A percentile compares a stretch with the other conserved stretches of the same genome.
Conservation (phyloP, 2,797 vertebrate species). For the Eleutherodactylus coqui region DNA sequence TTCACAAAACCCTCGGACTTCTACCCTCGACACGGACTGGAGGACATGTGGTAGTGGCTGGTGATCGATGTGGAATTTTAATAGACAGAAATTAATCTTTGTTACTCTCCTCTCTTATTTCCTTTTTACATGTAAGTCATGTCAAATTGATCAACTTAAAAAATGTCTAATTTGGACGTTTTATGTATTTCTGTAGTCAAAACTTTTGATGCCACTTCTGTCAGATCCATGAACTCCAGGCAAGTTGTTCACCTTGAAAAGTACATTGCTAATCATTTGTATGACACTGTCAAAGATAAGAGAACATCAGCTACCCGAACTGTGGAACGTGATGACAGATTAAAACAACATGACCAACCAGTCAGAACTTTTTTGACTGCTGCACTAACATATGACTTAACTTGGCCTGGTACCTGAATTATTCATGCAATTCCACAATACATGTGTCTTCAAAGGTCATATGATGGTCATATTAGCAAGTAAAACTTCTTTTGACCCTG, state of each 20-base stretch:
- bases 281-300: conserved; percentile 13
- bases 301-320: not conserved
- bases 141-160: conserved; percentile 32
- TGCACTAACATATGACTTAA: not conserved
- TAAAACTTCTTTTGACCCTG: not conserved
- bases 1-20: conserved; percentile 66
- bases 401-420: not conserved
- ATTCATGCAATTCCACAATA: not conserved
- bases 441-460: not conserved
- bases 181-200: not conserved
- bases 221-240: conserved; percentile 18
- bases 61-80: conserved; percentile 73
- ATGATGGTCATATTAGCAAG: not conserved
- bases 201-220: conserved; percentile 25
- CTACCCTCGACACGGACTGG: conserved; percentile 63
- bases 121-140: conserved; percentile 43
- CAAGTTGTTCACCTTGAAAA: conserved; percentile 42
- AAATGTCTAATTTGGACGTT: conserved; percentile 15
- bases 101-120: conserved; percentile 30
- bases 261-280: not conserved
- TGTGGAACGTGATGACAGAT: not conserved
- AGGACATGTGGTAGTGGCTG: conserved; percentile 64
- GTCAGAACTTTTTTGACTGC: not conserved
- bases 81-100: conserved; percentile 73
- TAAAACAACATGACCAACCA: not conserved